Conservation (phyloP, 1,140 invertebrate genomes). For the Teleopsis dalmanni region DNA sequence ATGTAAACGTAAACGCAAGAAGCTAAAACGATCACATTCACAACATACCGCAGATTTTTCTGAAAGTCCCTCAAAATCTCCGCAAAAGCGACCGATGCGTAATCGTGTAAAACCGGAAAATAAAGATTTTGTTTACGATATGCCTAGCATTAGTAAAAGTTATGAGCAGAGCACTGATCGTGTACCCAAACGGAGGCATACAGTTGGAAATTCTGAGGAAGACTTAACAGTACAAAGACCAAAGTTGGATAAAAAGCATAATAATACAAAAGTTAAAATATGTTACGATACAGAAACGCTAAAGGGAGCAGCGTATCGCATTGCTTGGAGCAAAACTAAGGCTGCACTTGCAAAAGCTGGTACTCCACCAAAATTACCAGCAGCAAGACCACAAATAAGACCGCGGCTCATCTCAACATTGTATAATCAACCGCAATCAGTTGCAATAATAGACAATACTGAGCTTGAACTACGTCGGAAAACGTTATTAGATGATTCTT, state of each 20-base stretch:
- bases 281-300: background rate
- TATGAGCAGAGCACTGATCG: slow-evolving; percentile 1
- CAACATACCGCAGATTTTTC: background rate
- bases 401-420: slow-evolving; percentile 24
- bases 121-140: slow-evolving; percentile 62
- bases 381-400: slow-evolving; percentile 35
- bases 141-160: slow-evolving; percentile 48
- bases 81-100: slow-evolving; percentile 48
- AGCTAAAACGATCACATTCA: slow-evolving; percentile 1
- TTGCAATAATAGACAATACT: slow-evolving; percentile 10
- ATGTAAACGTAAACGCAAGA: background rate
- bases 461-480: slow-evolving; percentile 16
- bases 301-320: background rate
- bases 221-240: too few relatives aligned
- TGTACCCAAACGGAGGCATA: slow-evolving; percentile 9
- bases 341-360: slow-evolving; percentile 30
- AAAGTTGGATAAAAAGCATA: too few relatives aligned
- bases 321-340: slow-evolving; percentile 15
- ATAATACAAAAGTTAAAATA: too few relatives aligned
- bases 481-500: slow-evolving; percentile 13
- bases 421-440: slow-evolving; percentile 21
- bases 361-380: slow-evolving; percentile 31
- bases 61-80: background rate
- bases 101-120: slow-evolving; percentile 57
- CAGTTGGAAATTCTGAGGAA: slow-evolving; percentile 1